Base-by-base conservation (phyloP, 1,140 invertebrate genomes). In the Bombus superbus region DNA sequence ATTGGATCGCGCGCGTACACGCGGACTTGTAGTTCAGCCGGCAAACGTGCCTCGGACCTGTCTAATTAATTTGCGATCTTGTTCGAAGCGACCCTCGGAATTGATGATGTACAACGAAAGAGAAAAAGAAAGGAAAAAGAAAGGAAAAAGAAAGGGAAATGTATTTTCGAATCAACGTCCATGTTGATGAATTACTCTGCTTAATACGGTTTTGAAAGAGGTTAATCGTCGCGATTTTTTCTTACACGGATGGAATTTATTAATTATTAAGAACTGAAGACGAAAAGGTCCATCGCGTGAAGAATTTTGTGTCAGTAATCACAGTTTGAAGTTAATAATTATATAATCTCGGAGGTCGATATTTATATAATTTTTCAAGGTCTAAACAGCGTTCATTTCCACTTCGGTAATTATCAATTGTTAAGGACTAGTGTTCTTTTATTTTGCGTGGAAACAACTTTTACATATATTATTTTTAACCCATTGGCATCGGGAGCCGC, bases 51-150 rank as follows among this genome's bases (percentile, higher is more conserved):
- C 73, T 57, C 72, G 68, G 62, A 76, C 76, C 64, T 40, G 44
- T 89, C 62, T 89, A 89, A 89, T 89, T 86, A 86, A 89, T 88
- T 82, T 73, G 35, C 62, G 57, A 86, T 86, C 68, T 62, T 57
- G 66, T 78, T 82, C 79, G 66, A 72, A 73, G 25, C 69, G 40
- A 85, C 10, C 18, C 38, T 25, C 25, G 53, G n/a, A 40, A 32
- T 22, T 13, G 35, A 5, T 35, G 32, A 69, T 72, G 28, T 6
- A n/a, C 25, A 42, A 28, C 68, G 35, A 35, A 28, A 28, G 32
- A 0, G 2, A 9, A n/a, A 53, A 53, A 10, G 35, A 35, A 79
- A 62, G 0, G 5, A 5, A 4, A 15, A 15, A 32, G n/a, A 32
- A 47, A 4, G 2, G 0, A 62, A 28, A 13, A 10, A 40, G 1